A percentile compares a stretch with the other conserved stretches of the same genome.
phyloP scores from a whole-genome alignment of 2,888 invertebrate genomes.

The Pediacus dermestoides region DNA sequence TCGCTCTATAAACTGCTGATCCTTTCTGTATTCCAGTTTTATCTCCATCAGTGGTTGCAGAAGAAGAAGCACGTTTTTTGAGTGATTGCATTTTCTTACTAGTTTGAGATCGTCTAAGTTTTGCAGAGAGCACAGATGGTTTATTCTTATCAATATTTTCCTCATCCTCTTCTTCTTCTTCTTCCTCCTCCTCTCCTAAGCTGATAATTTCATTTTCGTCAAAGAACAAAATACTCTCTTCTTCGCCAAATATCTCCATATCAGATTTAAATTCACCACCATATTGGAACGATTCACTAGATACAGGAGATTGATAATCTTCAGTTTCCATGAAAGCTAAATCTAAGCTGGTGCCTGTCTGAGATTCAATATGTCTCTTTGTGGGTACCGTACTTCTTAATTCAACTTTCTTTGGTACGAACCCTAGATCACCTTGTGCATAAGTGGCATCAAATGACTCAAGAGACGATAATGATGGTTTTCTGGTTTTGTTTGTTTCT shows the following conservation, averaged over 20 bases:
- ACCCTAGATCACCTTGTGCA: constrained; percentile 63
- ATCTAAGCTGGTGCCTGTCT: constrained; percentile 36
- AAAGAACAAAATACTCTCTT: constrained; percentile 30
- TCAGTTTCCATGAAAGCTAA: background rate
- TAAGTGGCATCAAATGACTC: constrained; percentile 50
- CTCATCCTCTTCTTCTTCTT: constrained; percentile 1
- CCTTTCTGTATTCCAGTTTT: no score
- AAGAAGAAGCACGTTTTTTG: no score
- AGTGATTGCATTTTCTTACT: no score
- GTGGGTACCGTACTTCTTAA: constrained; percentile 37
- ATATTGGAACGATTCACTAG: no score
- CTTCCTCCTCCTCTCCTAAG: constrained; percentile 22
- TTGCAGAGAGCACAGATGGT: no score
- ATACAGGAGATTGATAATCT: no score
- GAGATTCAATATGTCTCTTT: constrained; percentile 33
- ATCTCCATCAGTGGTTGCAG: no score
- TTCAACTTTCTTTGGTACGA: constrained; percentile 55
- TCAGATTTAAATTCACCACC: no score
- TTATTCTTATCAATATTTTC: background rate
- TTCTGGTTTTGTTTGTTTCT: constrained; percentile 42
- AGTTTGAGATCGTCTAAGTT: no score
- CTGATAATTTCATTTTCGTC: constrained; percentile 27
- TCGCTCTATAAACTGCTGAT: no score
- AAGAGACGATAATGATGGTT: constrained; percentile 51
- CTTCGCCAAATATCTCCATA: constrained; percentile 11